These are phyloP conservation scores for Bombus cullumanus DNA, from an alignment of 1,140 invertebrate genomes.

Conservation along the genomic window DNA sequence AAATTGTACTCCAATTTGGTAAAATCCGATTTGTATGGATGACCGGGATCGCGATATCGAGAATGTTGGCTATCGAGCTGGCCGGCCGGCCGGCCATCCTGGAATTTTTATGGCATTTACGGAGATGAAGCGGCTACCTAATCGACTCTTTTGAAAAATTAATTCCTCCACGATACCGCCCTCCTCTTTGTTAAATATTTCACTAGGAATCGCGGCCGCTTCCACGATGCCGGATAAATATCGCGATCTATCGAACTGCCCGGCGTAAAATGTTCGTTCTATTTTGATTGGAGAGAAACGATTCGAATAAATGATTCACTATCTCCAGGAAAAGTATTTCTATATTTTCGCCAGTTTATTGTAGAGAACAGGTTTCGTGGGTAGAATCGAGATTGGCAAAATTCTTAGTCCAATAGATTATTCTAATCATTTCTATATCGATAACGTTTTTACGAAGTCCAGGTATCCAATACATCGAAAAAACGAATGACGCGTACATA, in stretches of 20 bases:
- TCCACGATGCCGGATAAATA: not conserved
- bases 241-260: not conserved
- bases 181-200: constrained; percentile 33
- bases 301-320: not conserved
- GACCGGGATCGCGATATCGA: constrained; percentile 48
- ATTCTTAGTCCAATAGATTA: not conserved
- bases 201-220: not conserved
- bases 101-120: constrained; percentile 56
- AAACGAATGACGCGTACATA: not conserved
- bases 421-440: not conserved
- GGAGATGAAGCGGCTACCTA: constrained; percentile 28
- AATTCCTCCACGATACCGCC: constrained; percentile 21
- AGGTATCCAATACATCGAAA: not conserved
- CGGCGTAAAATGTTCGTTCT: not conserved
- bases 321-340: not conserved
- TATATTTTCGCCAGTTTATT: not conserved
- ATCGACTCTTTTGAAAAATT: constrained; percentile 51
- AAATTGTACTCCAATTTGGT: constrained; percentile 66
- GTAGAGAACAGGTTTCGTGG: not conserved
- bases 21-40: constrained; percentile 66
- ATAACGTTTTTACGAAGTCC: not conserved
- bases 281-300: not conserved
- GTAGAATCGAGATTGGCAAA: not conserved
- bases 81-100: not conserved
- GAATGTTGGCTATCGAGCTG: constrained; percentile 42